Evolutionary conservation across 2,888 invertebrate genomes (phyloP).

Genomic region (Ypsolopha scabrella): DNA sequence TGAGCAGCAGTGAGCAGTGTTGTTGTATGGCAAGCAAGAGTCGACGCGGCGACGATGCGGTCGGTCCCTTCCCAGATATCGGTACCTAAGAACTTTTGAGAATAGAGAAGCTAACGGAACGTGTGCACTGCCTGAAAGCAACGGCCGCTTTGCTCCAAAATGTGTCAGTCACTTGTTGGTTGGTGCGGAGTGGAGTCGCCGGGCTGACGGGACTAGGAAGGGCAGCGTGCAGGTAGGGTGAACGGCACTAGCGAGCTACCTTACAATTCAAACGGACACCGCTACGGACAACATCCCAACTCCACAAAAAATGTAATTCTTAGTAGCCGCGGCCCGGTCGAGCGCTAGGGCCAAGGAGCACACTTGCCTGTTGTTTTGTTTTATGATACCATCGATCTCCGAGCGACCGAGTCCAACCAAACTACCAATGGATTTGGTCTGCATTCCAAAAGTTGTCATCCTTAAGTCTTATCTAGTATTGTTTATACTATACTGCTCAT

Average conservation of each 20-base stretch:
- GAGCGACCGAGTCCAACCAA: too few species aligned
- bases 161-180: slow-evolving; percentile 41
- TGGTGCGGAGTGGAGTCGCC: slow-evolving; percentile 28
- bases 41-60: slow-evolving; percentile 27
- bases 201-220: slow-evolving; percentile 14
- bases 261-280: slow-evolving; percentile 13
- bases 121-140: slow-evolving; percentile 65
- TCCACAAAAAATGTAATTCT: slow-evolving; percentile 11
- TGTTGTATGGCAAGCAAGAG: background rate
- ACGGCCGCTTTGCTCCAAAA: slow-evolving; percentile 60
- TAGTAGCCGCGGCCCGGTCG: slow-evolving; percentile 1
- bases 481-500: too few species aligned
- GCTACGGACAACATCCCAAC: slow-evolving; percentile 18
- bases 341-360: background rate
- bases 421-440: too few species aligned
- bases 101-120: slow-evolving; percentile 68
- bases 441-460: too few species aligned
- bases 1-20: slow-evolving; percentile 39
- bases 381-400: background rate
- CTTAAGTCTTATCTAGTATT: too few species aligned
- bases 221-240: slow-evolving; percentile 29
- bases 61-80: slow-evolving; percentile 67
- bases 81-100: slow-evolving; percentile 60
- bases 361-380: background rate
- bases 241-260: slow-evolving; percentile 32